Evolutionary conservation across 2,113 vertebrate genomes (phyloP).

Genomic region (Sander lucioperca): DNA sequence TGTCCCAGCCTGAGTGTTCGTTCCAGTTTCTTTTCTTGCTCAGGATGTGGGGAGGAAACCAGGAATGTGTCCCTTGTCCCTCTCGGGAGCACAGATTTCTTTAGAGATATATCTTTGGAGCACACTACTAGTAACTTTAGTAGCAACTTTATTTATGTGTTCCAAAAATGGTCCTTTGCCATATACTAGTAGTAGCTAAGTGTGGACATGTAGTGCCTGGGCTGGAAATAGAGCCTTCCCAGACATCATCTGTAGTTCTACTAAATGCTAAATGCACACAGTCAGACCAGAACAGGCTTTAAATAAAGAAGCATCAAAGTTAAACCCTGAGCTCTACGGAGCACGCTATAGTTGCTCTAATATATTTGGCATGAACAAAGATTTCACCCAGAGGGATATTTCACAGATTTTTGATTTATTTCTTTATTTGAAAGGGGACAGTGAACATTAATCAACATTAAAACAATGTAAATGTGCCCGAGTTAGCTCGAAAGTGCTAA

Average conservation of each 20-base stretch:
- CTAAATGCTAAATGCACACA: neutral
- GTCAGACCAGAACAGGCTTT: neutral
- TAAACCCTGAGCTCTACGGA: neutral
- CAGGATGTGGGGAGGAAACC: slow-evolving; percentile 20
- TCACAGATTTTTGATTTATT: too few relatives aligned
- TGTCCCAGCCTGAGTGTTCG: neutral
- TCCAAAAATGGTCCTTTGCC: slow-evolving; percentile 12
- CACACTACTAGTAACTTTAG: neutral
- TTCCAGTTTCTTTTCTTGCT: slow-evolving; percentile 53
- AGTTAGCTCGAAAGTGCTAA: too few relatives aligned
- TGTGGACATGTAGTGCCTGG: neutral
- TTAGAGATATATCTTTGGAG: slow-evolving; percentile 28
- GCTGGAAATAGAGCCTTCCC: neutral
- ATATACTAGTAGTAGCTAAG: neutral
- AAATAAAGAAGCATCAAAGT: neutral
- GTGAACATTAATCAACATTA: too few relatives aligned
- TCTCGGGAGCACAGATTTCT: neutral
- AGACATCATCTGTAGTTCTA: neutral
- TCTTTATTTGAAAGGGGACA: too few relatives aligned
- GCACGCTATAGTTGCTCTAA: too few relatives aligned
- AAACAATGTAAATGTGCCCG: too few relatives aligned
- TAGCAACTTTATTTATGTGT: slow-evolving; percentile 24
- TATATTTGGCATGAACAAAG: too few relatives aligned
- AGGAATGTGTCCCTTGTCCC: slow-evolving; percentile 44
- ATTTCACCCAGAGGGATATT: too few relatives aligned